Conservation (phyloP, 1,140 invertebrate genomes). For the Adoxophyes honmai region DNA sequence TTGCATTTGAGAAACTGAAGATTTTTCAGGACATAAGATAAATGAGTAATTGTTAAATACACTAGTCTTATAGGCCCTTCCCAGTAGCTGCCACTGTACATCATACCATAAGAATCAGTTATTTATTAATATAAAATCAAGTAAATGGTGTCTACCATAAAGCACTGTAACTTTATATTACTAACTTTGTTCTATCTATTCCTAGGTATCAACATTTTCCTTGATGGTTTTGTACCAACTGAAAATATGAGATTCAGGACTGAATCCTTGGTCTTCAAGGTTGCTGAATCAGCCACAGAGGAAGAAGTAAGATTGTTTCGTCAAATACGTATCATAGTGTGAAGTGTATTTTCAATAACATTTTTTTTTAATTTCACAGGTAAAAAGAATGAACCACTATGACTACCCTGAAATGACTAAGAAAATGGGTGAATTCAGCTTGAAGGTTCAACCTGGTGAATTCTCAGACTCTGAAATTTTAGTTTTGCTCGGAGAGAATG, state of each 20-base stretch:
- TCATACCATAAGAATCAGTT: too few relatives aligned
- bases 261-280: constrained; percentile 97
- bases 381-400: constrained; percentile 96
- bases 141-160: too few relatives aligned
- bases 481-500: constrained; percentile 98
- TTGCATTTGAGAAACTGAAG: too few relatives aligned
- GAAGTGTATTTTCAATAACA: not conserved
- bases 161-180: not conserved
- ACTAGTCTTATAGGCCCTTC: too few relatives aligned
- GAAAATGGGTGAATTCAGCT: constrained; percentile 90
- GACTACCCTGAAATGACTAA: constrained; percentile 94
- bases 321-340: not conserved
- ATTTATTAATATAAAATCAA: too few relatives aligned
- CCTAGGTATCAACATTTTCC: constrained; percentile 98
- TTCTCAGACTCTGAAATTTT: constrained; percentile 99
- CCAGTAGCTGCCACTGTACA: too few relatives aligned
- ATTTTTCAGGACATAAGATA: too few relatives aligned
- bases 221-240: constrained; percentile 99
- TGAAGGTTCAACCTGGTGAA: constrained; percentile 91
- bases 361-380: constrained; percentile 39
- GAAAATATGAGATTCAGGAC: constrained; percentile 99
- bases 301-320: constrained; percentile 85
- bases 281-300: constrained; percentile 97
- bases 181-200: constrained; percentile 5
- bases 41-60: too few relatives aligned